Conservation (phyloP, 2,797 vertebrate species). For the Podarcis lilfordi region DNA sequence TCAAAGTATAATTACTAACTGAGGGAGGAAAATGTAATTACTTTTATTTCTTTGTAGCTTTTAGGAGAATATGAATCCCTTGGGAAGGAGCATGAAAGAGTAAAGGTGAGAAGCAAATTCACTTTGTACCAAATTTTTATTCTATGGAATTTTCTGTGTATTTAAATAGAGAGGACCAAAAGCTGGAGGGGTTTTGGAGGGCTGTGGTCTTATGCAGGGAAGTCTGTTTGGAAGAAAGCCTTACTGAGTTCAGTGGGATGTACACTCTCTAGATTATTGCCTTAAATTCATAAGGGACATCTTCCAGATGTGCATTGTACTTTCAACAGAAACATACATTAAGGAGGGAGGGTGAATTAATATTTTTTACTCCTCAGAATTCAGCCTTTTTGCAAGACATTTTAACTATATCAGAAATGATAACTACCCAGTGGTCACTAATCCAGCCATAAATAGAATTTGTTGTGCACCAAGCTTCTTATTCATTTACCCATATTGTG, state of each 20-base stretch:
- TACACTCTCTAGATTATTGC: neutral
- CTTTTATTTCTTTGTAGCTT: constrained; percentile 79
- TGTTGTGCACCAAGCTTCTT: neutral
- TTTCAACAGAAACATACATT: neutral
- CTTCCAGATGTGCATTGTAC: neutral
- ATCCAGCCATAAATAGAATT: neutral
- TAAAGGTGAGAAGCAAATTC: constrained; percentile 82
- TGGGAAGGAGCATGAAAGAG: constrained; percentile 86
- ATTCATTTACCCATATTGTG: neutral
- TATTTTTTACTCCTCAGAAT: neutral
- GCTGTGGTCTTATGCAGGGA: neutral
- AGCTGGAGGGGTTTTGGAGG: neutral
- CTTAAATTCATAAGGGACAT: neutral
- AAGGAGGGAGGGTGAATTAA: neutral
- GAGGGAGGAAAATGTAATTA: neutral
- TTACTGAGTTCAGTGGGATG: neutral
- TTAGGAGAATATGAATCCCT: constrained; percentile 90
- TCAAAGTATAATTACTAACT: neutral
- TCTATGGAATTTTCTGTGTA: neutral
- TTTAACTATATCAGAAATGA: neutral
- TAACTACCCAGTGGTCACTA: neutral
- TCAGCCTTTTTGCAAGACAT: too few relatives aligned
- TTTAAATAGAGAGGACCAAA: neutral
- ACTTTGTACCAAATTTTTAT: neutral
- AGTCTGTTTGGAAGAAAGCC: neutral